Percentiles rank a stretch among this genome's conserved stretches.
phyloP scores from a whole-genome alignment of 1,140 invertebrate genomes.

The Drosophila ambigua region DNA sequence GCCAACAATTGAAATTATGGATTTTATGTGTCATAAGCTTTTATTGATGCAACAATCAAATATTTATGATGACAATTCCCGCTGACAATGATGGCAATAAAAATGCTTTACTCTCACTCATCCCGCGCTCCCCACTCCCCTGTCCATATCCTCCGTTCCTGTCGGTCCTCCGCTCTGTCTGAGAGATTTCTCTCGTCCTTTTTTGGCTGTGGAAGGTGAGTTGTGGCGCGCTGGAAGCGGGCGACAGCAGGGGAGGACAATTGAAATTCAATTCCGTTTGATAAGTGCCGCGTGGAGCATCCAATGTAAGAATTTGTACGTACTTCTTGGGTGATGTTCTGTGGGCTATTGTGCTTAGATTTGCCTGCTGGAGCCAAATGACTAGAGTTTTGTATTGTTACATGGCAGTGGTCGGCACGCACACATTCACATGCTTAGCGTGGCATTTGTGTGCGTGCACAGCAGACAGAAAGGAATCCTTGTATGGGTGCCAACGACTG shows the following conservation, averaged over 20 bases:
- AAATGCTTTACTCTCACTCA: constrained; percentile 61
- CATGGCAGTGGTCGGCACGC: too few species aligned
- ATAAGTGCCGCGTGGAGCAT: constrained; percentile 21
- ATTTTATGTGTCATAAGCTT: constrained; percentile 82
- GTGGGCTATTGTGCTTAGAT: too few species aligned
- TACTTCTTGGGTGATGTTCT: constrained; percentile 40
- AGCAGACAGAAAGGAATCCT: too few species aligned
- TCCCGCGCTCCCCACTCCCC: neutral
- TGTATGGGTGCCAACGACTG: too few species aligned
- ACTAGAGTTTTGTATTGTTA: too few species aligned
- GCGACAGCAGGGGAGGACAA: constrained; percentile 7
- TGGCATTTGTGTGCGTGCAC: too few species aligned
- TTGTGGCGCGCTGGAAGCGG: neutral
- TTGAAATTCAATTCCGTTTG: constrained; percentile 50
- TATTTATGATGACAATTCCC: constrained; percentile 81
- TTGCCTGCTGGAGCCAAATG: too few species aligned
- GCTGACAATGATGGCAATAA: constrained; percentile 79
- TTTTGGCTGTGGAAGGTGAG: constrained; percentile 19
- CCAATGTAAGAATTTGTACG: constrained; percentile 7
- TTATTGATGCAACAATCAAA: constrained; percentile 83
- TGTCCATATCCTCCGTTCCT: too few species aligned
- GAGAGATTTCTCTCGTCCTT: constrained; percentile 7
- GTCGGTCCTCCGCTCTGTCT: constrained; percentile 11
- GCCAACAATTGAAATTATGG: constrained; percentile 80
- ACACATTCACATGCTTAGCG: too few species aligned